Percentiles rank a stretch among this genome's conserved stretches.
Evolutionary conservation across 2,797 vertebrate genomes (phyloP).

Genomic region (Tenualosa thibaudeaui): DNA sequence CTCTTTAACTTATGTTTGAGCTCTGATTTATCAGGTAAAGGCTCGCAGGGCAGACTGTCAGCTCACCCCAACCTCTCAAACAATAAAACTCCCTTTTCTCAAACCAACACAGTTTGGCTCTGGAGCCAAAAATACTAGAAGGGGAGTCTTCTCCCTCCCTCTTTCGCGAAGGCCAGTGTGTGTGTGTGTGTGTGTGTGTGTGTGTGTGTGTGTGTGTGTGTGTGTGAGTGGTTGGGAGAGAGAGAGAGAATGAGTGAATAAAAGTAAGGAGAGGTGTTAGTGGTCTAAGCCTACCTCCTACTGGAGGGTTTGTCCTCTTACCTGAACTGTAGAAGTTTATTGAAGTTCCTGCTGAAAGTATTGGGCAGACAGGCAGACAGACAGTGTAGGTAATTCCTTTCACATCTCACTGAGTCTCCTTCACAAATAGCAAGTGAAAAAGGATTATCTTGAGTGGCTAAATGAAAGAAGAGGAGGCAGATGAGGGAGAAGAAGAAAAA

Average conservation of each 20-base stretch:
- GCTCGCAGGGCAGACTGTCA: slow-evolving; percentile 57
- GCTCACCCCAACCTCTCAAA: slow-evolving; percentile 56
- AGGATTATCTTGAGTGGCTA: slow-evolving; percentile 59
- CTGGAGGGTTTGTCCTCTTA: slow-evolving; percentile 66
- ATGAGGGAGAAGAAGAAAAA: background rate
- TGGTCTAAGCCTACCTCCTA: slow-evolving; percentile 71
- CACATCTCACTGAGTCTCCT: slow-evolving; percentile 16
- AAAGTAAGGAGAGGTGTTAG: slow-evolving; percentile 52
- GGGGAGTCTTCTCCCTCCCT: background rate
- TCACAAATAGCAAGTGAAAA: slow-evolving; percentile 67
- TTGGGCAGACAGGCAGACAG: background rate
- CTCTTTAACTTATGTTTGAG: slow-evolving; percentile 68
- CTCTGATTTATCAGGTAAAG: slow-evolving; percentile 59
- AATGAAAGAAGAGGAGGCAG: slow-evolving; percentile 41
- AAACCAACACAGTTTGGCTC: slow-evolving; percentile 35
- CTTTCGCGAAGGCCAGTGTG: background rate
- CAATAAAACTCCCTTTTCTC: slow-evolving; percentile 53
- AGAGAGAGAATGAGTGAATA: slow-evolving; percentile 47
- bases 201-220: no score
- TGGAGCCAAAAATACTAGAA: background rate
- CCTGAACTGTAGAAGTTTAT: slow-evolving; percentile 53
- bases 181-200: no score
- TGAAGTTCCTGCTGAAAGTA: background rate
- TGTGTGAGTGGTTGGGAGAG: background rate
- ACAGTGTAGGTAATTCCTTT: background rate